Evolutionary conservation across 2,888 invertebrate species (phyloP).

Genomic region (Drosophila barbarae): DNA sequence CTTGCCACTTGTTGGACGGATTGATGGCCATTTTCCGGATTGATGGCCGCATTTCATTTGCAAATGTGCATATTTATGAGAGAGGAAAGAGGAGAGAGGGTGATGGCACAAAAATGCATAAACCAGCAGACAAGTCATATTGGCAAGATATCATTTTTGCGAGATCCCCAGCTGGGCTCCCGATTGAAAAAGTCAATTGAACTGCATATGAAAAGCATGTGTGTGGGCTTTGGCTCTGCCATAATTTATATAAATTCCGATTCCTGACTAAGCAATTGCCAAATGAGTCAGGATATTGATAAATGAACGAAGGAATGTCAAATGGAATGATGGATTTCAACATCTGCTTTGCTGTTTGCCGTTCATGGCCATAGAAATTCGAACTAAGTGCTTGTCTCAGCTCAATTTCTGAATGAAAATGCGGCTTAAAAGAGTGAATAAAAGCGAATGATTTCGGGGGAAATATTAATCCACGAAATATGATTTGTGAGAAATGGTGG

Average conservation of each 20-base stretch:
- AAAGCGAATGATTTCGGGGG: neutral
- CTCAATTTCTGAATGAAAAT: neutral
- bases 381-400: slow-evolving; percentile 9
- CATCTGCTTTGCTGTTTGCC: slow-evolving; percentile 6
- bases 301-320: slow-evolving; percentile 1
- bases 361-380: slow-evolving; percentile 6
- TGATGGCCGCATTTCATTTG: slow-evolving; percentile 55
- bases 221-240: neutral
- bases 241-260: slow-evolving; percentile 33
- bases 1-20: slow-evolving; percentile 58
- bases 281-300: slow-evolving; percentile 23
- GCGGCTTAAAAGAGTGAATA: slow-evolving; percentile 3
- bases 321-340: slow-evolving; percentile 10
- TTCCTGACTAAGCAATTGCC: slow-evolving; percentile 26
- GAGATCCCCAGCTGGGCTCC: slow-evolving; percentile 1
- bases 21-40: slow-evolving; percentile 32
- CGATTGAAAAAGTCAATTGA: slow-evolving; percentile 12
- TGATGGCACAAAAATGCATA: slow-evolving; percentile 7
- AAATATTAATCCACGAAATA: neutral
- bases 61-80: slow-evolving; percentile 63
- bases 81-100: neutral
- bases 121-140: slow-evolving; percentile 24
- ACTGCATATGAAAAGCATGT: slow-evolving; percentile 19
- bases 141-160: slow-evolving; percentile 31
- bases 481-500: neutral